A percentile compares a stretch with the other conserved stretches of the same genome.
phyloP scores from a whole-genome alignment of 2,113 vertebrate genomes.

The Rhinoptilus africanus region DNA sequence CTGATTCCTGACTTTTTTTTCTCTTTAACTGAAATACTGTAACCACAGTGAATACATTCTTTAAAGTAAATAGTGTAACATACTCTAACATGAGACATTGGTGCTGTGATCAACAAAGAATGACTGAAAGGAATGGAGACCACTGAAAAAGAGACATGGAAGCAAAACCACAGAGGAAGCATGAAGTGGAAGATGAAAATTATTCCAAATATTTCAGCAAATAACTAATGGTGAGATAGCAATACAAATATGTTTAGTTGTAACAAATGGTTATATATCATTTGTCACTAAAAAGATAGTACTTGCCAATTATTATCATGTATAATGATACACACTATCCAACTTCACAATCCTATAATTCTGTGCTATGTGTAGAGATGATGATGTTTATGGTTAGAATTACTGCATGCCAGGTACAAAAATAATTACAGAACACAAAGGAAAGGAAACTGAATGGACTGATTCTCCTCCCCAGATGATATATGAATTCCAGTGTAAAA shows the following conservation, averaged over 20 bases:
- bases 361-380: not conserved
- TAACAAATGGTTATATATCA: not conserved
- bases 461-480: not conserved
- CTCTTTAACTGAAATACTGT: not conserved
- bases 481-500: not conserved
- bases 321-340: not conserved
- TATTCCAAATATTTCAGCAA: not conserved
- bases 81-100: not conserved
- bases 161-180: not conserved
- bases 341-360: not conserved
- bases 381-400: not conserved
- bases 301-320: not conserved
- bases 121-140: not conserved
- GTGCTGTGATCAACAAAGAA: not conserved
- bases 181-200: not conserved
- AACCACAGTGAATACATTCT: not conserved
- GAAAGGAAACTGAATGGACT: not conserved
- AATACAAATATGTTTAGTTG: not conserved
- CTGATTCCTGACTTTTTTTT: not conserved
- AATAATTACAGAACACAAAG: not conserved
- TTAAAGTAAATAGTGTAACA: not conserved
- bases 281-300: not conserved
- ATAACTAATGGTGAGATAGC: not conserved
- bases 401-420: not conserved
- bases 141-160: not conserved